Evolutionary conservation across 2,113 vertebrate genomes (phyloP).

Genomic region (Phoxinus phoxinus): DNA sequence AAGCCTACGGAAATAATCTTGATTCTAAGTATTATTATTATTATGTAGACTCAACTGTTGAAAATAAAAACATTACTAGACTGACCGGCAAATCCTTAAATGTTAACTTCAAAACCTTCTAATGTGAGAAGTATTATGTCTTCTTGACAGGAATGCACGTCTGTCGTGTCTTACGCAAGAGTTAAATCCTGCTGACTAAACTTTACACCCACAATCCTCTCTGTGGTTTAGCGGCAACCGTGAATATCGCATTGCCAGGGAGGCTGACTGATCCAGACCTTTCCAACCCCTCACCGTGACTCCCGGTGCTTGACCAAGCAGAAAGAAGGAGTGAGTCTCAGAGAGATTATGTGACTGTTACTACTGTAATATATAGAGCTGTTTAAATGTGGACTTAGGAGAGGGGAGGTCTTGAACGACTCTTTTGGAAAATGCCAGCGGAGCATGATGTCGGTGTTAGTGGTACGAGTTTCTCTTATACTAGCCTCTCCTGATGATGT

Average conservation of each 20-base stretch:
- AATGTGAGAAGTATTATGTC: neutral
- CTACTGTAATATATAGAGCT: slow-evolving; percentile 13
- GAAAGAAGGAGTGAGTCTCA: slow-evolving; percentile 51
- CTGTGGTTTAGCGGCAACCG: neutral
- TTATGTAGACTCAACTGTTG: too few relatives aligned
- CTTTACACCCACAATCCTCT: slow-evolving; percentile 9
- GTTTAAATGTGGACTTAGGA: slow-evolving; percentile 47
- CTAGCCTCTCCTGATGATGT: neutral
- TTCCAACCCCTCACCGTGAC: slow-evolving; percentile 24
- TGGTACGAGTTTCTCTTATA: neutral
- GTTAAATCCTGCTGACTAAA: slow-evolving; percentile 28
- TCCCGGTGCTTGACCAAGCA: slow-evolving; percentile 66
- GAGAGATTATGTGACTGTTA: slow-evolving; percentile 36
- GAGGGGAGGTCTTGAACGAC: slow-evolving; percentile 9
- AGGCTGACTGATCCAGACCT: slow-evolving; percentile 51
- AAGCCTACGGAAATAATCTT: too few relatives aligned
- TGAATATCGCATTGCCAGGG: slow-evolving; percentile 28
- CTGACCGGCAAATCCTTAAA: neutral
- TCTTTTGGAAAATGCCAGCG: slow-evolving; percentile 34
- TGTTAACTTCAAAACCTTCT: neutral
- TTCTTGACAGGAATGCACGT: neutral
- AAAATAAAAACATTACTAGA: neutral
- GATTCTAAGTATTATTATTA: too few relatives aligned
- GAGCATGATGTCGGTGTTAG: slow-evolving; percentile 19
- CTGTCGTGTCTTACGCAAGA: neutral